These are phyloP conservation scores for Drosophila nr. perissopoda DNA, from an alignment of 2,888 invertebrate species.

Conservation along the genomic window DNA sequence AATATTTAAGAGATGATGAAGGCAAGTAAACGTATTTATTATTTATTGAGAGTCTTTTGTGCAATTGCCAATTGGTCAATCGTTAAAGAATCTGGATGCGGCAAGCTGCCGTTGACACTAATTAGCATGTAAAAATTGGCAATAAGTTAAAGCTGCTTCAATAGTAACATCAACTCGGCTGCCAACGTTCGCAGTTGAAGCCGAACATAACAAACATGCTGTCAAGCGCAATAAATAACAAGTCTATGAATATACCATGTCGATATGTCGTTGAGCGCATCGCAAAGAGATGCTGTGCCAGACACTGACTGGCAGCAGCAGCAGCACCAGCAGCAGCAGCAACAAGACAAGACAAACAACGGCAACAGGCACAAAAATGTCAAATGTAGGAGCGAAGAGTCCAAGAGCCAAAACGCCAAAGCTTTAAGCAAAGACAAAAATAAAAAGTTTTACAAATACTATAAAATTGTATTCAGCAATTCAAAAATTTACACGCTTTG, in stretches of 20 bases:
- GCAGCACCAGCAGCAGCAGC: constrained; percentile 13
- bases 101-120: constrained; percentile 72
- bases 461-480: constrained; percentile 58
- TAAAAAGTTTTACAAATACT: constrained; percentile 29
- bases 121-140: constrained; percentile 71
- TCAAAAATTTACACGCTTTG: constrained; percentile 59
- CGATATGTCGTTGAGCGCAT: constrained; percentile 45
- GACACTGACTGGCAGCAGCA: constrained; percentile 13
- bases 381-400: constrained; percentile 73
- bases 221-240: constrained; percentile 73
- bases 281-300: constrained; percentile 37
- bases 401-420: constrained; percentile 50
- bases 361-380: constrained; percentile 65
- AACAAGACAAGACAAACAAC: constrained; percentile 3
- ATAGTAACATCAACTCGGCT: constrained; percentile 14
- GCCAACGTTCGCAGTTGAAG: constrained; percentile 51
- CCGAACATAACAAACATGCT: constrained; percentile 56
- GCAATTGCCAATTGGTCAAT: constrained; percentile 67
- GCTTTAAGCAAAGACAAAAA: constrained; percentile 29
- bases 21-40: constrained; percentile 1
- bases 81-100: constrained; percentile 30
- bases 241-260: constrained; percentile 53
- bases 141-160: constrained; percentile 24
- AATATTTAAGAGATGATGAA: constrained; percentile 1
- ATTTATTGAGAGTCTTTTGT: constrained; percentile 15